Base-by-base conservation (phyloP, 2,888 invertebrate species). In the Sarcophaga rosellei region DNA sequence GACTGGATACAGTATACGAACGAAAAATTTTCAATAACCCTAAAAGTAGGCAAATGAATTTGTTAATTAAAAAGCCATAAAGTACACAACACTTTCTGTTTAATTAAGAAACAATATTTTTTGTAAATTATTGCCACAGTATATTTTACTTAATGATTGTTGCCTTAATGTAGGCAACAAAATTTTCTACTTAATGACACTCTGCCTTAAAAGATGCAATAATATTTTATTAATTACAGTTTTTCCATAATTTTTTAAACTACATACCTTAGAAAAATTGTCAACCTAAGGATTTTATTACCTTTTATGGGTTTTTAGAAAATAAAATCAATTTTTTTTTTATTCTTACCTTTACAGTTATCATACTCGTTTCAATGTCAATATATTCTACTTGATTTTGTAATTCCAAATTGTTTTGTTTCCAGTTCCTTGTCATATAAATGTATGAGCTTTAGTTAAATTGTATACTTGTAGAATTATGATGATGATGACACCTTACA, bases 401-500 rank as follows among this genome's bases (percentile, higher is more conserved):
- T 61, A 82, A 73, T 82, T 59, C 25, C 45, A 68, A 75, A 66
- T 59, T 47, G 10, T 63, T 23, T 61, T 15, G 57, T n/a, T 15
- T 57, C 10, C 17, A 57, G 35, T 59, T 72, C 8, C 35, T 35
- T 12, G 11, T 53, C 25, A 62, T 47, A 61, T 59, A 23, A 66
- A 23, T 61, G 44, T 11, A 21, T 21, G 45, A 66, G 73, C 45
- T 35, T 35, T 35, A 35, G 35, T 35, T 35, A 35, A 35, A 35
- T 35, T 35, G 35, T 35, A 35, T 35, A 35, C 35, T 35, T 6
- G 35, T 35, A 6, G 6, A 35, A 35, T 35, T 35, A 35, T 35
- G 35, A 35, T 8, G 10, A 57, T 66, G 78, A 74, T 84, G 79
- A 78, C 77, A 78, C 68, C 77, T 84, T 69, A 73, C 72, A 77